Base-by-base conservation (phyloP, 2,113 vertebrate species). In the Trematocara nigrifrons region DNA sequence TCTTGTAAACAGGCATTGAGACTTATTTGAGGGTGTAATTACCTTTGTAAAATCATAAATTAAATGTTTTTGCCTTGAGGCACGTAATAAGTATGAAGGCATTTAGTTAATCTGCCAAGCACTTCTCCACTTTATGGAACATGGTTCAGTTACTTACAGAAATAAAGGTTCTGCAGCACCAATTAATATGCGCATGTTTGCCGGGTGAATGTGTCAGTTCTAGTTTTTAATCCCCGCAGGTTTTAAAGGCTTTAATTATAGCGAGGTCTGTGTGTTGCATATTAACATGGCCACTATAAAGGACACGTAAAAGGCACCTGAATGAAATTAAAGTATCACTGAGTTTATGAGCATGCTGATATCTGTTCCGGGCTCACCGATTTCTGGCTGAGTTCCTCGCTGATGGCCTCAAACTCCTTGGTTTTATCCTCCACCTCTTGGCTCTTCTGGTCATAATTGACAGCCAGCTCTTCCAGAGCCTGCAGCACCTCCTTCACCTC, bases 361-460 rank as follows among this genome's bases (percentile, higher is more conserved):
- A 33, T 91, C 1, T 10, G 20, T 35, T 54, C 2, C 1, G 6
- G 7, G 16, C 89, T 66, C 96, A 99, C 98, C 91, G 98, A 99
- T 97, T 99, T 99, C 92, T 99, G 98, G 96, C 96, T 98, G n/a
- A 99, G 96, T 84, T 99, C 98, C n/a, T 99, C 98, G 84, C 97
- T 99, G 89, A 99, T 97, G 61, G 96, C 83, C 81, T 99, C 98
- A 5, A 97, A 99, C 80, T 99, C 98, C 94, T 98, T 98, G 87
- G 97, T 97, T 90, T 98, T 99, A 66, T 99, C 98, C 95, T 99
- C 98, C 88, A 98, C 98, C 96, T 99, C 98, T 95, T 99, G 98
- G 89, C 98, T 99, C 90, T 99, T 99, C 94, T 99, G 98, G 91
- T 99, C 98, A 12, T 99, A 99, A 93, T 99, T 99, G 88, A 99